Evolutionary conservation across 1,140 invertebrate genomes (phyloP), one percentile per base, ranked within the genome.

Genomic region (Paraescarpia echinospica): DNA sequence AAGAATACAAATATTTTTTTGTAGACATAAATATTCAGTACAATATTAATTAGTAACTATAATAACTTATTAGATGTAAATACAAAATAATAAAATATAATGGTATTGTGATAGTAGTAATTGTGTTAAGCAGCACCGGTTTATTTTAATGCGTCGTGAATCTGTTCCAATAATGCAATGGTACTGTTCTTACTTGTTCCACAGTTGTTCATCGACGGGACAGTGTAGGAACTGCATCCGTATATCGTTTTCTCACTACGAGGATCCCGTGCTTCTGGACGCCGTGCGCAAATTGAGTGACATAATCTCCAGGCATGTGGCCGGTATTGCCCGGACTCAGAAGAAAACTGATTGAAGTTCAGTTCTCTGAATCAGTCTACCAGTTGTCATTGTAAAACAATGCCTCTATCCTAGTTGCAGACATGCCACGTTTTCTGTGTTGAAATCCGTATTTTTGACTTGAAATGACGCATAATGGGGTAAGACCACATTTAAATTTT

Each of bases 191-290:
- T 27, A 12, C 22, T 4, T 77, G 59, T 77, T 77, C 12, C 22
- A 33, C 59, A 94, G 94, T 34, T 93, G 92, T 89, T 94, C 94
- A 12, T 92, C 94, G n/a, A 94, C 91, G 41, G 94, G 59, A 0
- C 91, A 92, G 34, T 94, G 59, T 89, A 59, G 90, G 33, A 94
- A 94, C 91, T 93, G 90, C 91, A 88, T 90, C 14, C 92, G 94
- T 14, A 48, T 94, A 18, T 93, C 93, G 22, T 92, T 94, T n/a
- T 91, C 92, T 92, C 92, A 93, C 89, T 94, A 91, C 92, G 89
- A 93, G n/a, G 92, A 93, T 41, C 89, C 92, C 9, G 89, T 92
- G 22, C 33, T 94, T 5, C 27, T 51, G 90, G 89, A 88, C 77
- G 94, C 92, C 27, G 89, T 93, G 1, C 27, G 35, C 0, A 92